These are phyloP conservation scores for Macrosoma leucophasiata DNA, from an alignment of 2,888 invertebrate species.

Conservation along the genomic window DNA sequence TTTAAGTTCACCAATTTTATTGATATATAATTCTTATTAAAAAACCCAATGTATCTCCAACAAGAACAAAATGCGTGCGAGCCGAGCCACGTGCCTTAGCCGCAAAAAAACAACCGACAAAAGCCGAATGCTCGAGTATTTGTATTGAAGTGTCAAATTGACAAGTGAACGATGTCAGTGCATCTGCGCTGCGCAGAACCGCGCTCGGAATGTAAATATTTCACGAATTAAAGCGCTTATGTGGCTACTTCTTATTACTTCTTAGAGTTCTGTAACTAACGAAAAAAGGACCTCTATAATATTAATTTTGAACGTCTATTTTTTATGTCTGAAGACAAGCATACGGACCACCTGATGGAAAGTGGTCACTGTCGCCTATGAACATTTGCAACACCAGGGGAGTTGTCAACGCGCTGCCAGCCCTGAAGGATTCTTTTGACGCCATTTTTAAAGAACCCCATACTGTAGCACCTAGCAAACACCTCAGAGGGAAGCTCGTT, in stretches of 20 bases:
- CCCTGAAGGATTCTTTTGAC: neutral
- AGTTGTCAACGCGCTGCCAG: neutral
- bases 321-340: neutral
- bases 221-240: conserved; percentile 19
- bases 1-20: too few relatives aligned
- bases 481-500: too few relatives aligned
- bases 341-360: neutral
- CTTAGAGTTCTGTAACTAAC: conserved; percentile 16
- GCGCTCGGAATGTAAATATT: conserved; percentile 44
- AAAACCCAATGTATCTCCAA: too few relatives aligned
- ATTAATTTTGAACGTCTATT: conserved; percentile 1
- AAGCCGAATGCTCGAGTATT: conserved; percentile 38
- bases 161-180: too few relatives aligned
- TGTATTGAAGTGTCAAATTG: conserved; percentile 64
- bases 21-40: too few relatives aligned
- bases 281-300: too few relatives aligned
- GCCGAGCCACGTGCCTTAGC: conserved; percentile 11
- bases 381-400: neutral
- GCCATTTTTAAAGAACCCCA: too few relatives aligned
- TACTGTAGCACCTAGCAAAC: too few relatives aligned
- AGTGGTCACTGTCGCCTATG: neutral
- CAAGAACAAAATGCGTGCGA: too few relatives aligned
- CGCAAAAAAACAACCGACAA: conserved; percentile 24
- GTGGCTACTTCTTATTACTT: conserved; percentile 9
- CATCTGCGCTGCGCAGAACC: conserved; percentile 58